These are phyloP conservation scores for Hippocampus abdominalis DNA, from an alignment of 2,113 vertebrate species.

Conservation along the genomic window DNA sequence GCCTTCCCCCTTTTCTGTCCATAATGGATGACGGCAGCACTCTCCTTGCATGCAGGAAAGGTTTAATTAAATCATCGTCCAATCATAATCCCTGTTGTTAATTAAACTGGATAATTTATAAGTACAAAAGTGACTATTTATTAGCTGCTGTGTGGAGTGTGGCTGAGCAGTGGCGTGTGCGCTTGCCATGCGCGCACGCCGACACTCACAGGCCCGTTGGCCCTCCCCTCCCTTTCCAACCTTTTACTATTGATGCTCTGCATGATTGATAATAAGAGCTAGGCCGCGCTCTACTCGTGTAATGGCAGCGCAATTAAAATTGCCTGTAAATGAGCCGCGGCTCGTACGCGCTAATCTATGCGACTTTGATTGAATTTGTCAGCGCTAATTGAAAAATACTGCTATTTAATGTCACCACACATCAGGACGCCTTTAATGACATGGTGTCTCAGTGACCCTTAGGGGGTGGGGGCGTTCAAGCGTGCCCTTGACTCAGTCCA, in stretches of 20 bases:
- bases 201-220: slow-evolving; percentile 21
- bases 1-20: neutral
- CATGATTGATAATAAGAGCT: slow-evolving; percentile 96
- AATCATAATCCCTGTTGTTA: slow-evolving; percentile 82
- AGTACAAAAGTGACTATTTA: slow-evolving; percentile 78
- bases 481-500: slow-evolving; percentile 49
- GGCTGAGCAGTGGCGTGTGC: slow-evolving; percentile 34
- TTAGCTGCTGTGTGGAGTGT: slow-evolving; percentile 66
- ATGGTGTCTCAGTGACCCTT: slow-evolving; percentile 90
- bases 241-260: slow-evolving; percentile 86
- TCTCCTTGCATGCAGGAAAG: slow-evolving; percentile 68
- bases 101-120: slow-evolving; percentile 84
- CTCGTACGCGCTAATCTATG: slow-evolving; percentile 99
- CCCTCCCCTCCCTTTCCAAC: slow-evolving; percentile 46
- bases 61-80: slow-evolving; percentile 81
- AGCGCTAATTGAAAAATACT: slow-evolving; percentile 99
- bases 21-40: slow-evolving; percentile 68
- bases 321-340: slow-evolving; percentile 98
- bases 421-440: slow-evolving; percentile 84
- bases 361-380: slow-evolving; percentile 99
- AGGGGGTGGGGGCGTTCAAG: slow-evolving; percentile 20
- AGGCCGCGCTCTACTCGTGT: slow-evolving; percentile 98
- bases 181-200: slow-evolving; percentile 18
- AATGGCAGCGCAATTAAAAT: slow-evolving; percentile 99
- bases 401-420: slow-evolving; percentile 94